A percentile compares a stretch with the other conserved stretches of the same genome.
These are phyloP conservation scores for Cotesia vestalis DNA, from an alignment of 1,140 invertebrate species.

Conservation along the genomic window DNA sequence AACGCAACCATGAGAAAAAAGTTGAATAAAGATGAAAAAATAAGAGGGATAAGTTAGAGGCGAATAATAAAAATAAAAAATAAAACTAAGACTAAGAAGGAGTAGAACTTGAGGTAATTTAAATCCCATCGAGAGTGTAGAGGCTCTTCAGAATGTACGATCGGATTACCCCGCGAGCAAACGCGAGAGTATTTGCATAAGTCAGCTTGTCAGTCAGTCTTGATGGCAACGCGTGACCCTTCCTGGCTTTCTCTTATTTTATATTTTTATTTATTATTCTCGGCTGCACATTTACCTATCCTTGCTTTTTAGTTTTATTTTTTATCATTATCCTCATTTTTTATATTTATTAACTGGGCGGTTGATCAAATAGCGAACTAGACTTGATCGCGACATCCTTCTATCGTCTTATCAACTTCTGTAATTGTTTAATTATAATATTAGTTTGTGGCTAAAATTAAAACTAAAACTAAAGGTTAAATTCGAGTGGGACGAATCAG, in stretches of 20 bases:
- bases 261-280: conserved; percentile 6
- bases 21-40: no score
- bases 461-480: neutral
- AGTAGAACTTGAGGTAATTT: conserved; percentile 58
- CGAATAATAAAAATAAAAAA: no score
- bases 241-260: conserved; percentile 54
- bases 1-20: neutral
- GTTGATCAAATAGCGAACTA: neutral
- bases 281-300: neutral
- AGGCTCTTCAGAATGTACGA: conserved; percentile 49
- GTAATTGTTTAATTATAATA: no score
- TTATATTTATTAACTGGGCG: no score
- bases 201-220: conserved; percentile 66
- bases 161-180: conserved; percentile 57
- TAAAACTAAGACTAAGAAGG: conserved; percentile 12
- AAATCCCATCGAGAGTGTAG: conserved; percentile 57
- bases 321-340: no score
- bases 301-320: neutral
- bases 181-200: conserved; percentile 62
- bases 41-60: conserved; percentile 2
- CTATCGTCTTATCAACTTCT: no score
- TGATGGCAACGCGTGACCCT: conserved; percentile 62
- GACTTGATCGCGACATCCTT: no score
- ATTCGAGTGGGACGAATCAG: neutral
- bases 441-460: no score